phyloP scores from a whole-genome alignment of 2,113 vertebrate species.

The Seriola quinqueradiata region DNA sequence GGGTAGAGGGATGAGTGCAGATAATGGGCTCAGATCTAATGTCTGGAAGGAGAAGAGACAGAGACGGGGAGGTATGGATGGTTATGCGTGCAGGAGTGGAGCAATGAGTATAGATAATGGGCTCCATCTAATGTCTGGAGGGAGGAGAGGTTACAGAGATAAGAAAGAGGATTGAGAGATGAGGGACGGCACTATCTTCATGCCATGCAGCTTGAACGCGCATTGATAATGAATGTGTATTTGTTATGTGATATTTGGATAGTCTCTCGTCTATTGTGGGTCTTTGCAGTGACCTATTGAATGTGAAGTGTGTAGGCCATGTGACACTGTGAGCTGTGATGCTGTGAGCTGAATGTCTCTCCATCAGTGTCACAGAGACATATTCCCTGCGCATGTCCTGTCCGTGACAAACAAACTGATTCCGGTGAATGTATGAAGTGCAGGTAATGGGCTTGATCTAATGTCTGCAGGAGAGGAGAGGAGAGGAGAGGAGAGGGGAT shows the following conservation, averaged over 20 bases:
- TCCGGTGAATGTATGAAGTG: conserved; percentile 47
- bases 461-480: conserved; percentile 46
- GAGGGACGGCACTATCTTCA: conserved; percentile 1
- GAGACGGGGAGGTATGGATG: conserved; percentile 33
- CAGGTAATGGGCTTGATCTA: conserved; percentile 69
- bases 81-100: conserved; percentile 41
- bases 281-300: conserved; percentile 5
- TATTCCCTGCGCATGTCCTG: conserved; percentile 47
- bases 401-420: conserved; percentile 60
- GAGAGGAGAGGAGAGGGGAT: conserved; percentile 35
- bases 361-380: conserved; percentile 46
- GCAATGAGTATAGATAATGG: conserved; percentile 63
- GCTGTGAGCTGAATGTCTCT: conserved; percentile 13
- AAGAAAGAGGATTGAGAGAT: conserved; percentile 43
- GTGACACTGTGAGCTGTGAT: conserved; percentile 4
- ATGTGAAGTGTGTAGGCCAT: not conserved
- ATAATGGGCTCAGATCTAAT: conserved; percentile 63
- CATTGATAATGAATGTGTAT: conserved; percentile 18
- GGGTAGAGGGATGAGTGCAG: conserved; percentile 39
- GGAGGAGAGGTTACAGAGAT: conserved; percentile 58
- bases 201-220: conserved; percentile 8
- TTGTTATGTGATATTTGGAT: conserved; percentile 22
- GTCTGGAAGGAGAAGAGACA: conserved; percentile 45
- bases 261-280: not conserved
- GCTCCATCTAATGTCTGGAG: conserved; percentile 60